Base-by-base conservation (phyloP, 2,113 vertebrate species). In the Podiceps cristatus region DNA sequence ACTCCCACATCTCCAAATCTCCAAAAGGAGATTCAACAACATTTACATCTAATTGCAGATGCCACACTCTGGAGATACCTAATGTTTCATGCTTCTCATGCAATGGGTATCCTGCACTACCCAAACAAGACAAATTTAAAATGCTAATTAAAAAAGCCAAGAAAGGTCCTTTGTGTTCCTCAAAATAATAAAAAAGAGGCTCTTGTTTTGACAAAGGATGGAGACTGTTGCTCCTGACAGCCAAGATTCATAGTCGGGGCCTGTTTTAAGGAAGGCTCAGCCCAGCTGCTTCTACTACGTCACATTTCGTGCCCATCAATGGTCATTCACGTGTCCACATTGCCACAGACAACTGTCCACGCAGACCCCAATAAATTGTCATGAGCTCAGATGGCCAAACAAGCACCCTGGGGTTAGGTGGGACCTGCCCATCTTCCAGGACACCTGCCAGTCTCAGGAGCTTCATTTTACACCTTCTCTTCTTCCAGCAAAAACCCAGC, bases 221-320 rank as follows among this genome's bases (percentile, higher is more conserved):
- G 63, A 78, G 28, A 35, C 28, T 82, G 42, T 69, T 90, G 56
- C 33, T 90, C 28, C n/a, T 75, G 37, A 50, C 56, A 94, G 62
- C 44, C 67, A 82, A 59, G 31, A 59, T 17, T 82, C 8, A 8
- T 12, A 56, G 25, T 6, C 42, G 14, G 18, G 45, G n/a, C 44
- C 13, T 66, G 40, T 37, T 82, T 33, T 52, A 53, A 74, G 44
- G 52, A 62, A 18, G 2, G 3, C 35, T 69, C 13, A 62, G 52
- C 42, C 42, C 71, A 88, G 20, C 35, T 74, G 33, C 86, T 76
- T 66, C 49, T 55, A 4, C 25, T 49, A 11, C 45, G 27, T 50
- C 2, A 0, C 18, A 58, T 67, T 78, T 78, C 28, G 28, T 23
- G 9, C 22, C 9, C 13, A 13, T 7, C 3, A 5, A 28, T n/a